Conservation (phyloP, 2,113 vertebrate genomes). For the Scartelaos histophorus region DNA sequence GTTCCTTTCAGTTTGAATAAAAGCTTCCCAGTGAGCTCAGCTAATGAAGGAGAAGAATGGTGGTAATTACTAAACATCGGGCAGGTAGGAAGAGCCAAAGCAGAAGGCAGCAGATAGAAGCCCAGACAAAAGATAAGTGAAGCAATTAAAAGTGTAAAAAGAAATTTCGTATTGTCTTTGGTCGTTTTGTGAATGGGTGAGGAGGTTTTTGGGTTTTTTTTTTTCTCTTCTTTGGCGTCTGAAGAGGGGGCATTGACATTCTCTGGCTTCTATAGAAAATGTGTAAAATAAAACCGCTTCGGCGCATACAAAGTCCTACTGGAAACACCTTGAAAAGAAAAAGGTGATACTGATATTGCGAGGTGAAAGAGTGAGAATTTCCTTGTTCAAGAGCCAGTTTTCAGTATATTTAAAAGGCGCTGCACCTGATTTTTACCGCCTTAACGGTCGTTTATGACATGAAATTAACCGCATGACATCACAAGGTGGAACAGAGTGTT, state of each 20-base stretch:
- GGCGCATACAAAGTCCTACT: no score
- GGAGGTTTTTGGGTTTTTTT: background rate
- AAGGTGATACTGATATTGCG: no score
- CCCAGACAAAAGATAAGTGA: conserved; percentile 45
- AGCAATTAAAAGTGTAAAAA: conserved; percentile 48
- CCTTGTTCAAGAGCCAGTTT: no score
- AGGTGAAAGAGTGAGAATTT: no score
- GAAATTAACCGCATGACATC: no score
- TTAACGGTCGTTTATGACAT: no score
- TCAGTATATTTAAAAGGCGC: no score
- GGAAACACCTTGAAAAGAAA: no score
- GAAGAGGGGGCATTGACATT: background rate
- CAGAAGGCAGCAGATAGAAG: conserved; percentile 23
- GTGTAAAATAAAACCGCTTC: no score
- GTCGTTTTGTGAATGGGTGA: conserved; percentile 32
- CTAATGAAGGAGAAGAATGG: conserved; percentile 3
- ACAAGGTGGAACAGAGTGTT: no score
- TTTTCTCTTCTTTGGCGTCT: background rate
- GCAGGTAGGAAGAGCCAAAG: conserved; percentile 28
- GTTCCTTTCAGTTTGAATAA: conserved; percentile 3
- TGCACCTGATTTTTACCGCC: no score
- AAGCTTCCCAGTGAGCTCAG: background rate
- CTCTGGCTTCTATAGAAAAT: background rate
- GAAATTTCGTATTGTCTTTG: conserved; percentile 23
- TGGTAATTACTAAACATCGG: conserved; percentile 45